Conservation (phyloP, 2,797 vertebrate genomes). For the Xenentodon cancila region DNA sequence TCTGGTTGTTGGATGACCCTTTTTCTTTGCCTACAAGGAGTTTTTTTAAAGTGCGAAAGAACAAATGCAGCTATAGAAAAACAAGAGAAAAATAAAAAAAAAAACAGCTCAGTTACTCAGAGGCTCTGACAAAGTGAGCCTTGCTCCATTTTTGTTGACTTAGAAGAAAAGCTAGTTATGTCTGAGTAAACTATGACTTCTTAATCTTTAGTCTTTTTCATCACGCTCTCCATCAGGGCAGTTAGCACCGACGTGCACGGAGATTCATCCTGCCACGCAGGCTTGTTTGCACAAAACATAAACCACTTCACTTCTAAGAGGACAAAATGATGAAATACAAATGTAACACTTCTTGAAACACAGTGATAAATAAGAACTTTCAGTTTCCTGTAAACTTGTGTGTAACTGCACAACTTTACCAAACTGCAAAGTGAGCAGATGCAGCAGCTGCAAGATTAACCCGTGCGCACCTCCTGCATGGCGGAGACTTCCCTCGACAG, state of each 20-base stretch:
- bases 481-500: constrained; percentile 20
- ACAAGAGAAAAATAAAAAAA: not conserved
- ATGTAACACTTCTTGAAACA: constrained; percentile 33
- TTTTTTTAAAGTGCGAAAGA: no score
- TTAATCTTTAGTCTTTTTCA: constrained; percentile 23
- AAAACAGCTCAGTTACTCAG: constrained; percentile 7
- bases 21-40: no score
- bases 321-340: constrained; percentile 52
- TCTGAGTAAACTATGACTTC: constrained; percentile 18
- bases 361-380: constrained; percentile 27
- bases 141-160: constrained; percentile 9
- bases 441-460: constrained; percentile 38
- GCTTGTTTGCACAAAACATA: constrained; percentile 44
- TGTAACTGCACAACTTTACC: constrained; percentile 23
- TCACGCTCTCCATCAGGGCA: constrained; percentile 32
- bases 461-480: constrained; percentile 5
- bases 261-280: constrained; percentile 27
- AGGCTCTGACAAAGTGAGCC: constrained; percentile 4
- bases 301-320: constrained; percentile 29
- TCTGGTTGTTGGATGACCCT: no score
- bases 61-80: no score
- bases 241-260: constrained; percentile 36
- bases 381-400: constrained; percentile 35
- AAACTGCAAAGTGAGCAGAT: constrained; percentile 6
- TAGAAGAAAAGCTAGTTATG: constrained; percentile 31